Conservation (phyloP, 1,140 invertebrate genomes). For the Coelopa frigida region DNA sequence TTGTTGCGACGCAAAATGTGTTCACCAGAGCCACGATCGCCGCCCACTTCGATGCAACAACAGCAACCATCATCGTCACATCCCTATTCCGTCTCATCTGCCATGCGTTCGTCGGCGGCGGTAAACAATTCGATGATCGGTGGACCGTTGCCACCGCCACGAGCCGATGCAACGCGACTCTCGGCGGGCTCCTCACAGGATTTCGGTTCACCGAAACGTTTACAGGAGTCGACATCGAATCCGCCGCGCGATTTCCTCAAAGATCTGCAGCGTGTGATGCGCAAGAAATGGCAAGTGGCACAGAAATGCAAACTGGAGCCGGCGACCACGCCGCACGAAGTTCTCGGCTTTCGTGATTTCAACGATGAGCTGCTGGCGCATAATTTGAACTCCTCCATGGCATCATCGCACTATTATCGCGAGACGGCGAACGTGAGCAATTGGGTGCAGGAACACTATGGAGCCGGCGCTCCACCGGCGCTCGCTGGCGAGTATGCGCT, state of each 20-base stretch:
- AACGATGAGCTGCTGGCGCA: constrained; percentile 34
- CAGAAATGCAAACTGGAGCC: constrained; percentile 83
- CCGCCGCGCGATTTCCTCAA: constrained; percentile 77
- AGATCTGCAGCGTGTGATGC: constrained; percentile 83
- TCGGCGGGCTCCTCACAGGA: constrained; percentile 30
- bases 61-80: constrained; percentile 10
- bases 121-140: too few species aligned
- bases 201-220: constrained; percentile 60
- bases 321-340: constrained; percentile 79
- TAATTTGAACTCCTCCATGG: constrained; percentile 29
- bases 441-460: constrained; percentile 86
- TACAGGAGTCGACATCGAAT: constrained; percentile 61
- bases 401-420: constrained; percentile 51
- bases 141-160: constrained; percentile 60
- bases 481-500: constrained; percentile 34
- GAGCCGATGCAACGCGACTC: constrained; percentile 60
- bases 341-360: constrained; percentile 77
- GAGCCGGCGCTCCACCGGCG: constrained; percentile 34
- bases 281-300: constrained; percentile 89
- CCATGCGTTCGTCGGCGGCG: constrained; percentile 9
- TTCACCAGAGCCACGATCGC: constrained; percentile 31
- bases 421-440: constrained; percentile 79
- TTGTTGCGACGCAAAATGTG: constrained; percentile 42
- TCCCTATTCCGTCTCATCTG: constrained; percentile 20
- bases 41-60: constrained; percentile 9